A percentile compares a stretch with the other conserved stretches of the same genome.
These are phyloP conservation scores for Macrosiphum euphorbiae DNA, from an alignment of 2,888 invertebrate species.

Conservation along the genomic window DNA sequence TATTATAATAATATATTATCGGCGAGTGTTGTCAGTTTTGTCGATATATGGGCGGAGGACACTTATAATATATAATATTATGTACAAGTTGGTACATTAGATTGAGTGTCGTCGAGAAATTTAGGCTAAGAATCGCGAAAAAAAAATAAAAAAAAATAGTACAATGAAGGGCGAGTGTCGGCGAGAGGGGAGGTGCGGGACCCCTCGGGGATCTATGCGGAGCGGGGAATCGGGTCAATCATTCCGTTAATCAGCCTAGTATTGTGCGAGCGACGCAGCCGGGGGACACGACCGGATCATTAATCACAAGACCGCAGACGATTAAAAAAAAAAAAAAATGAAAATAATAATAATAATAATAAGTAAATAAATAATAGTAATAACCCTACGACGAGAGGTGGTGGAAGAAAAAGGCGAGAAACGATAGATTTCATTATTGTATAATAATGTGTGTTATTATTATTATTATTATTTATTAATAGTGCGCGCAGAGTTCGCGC, in stretches of 20 bases:
- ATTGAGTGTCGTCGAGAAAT: slow-evolving; percentile 13
- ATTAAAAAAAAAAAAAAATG: slow-evolving; percentile 37
- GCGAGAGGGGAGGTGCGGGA: neutral
- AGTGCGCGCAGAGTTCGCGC: neutral
- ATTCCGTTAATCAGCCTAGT: slow-evolving; percentile 58
- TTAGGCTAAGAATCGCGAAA: slow-evolving; percentile 53
- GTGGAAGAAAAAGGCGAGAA: slow-evolving; percentile 42
- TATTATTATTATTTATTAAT: neutral
- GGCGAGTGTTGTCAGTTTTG: neutral
- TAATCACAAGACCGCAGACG: slow-evolving; percentile 53
- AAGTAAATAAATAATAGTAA: neutral
- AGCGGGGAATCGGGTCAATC: slow-evolving; percentile 52
- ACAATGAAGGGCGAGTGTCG: neutral
- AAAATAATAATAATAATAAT: slow-evolving; percentile 34
- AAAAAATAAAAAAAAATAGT: slow-evolving; percentile 5
- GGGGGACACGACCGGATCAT: slow-evolving; percentile 35
- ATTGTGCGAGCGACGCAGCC: slow-evolving; percentile 50
- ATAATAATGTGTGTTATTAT: neutral
- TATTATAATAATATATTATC: neutral
- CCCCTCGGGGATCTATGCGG: neutral
- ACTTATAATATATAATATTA: neutral
- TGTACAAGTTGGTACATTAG: neutral
- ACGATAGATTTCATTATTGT: slow-evolving; percentile 38
- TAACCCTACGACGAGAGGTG: neutral
- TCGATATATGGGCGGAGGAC: neutral